These are phyloP conservation scores for Apodemia zela DNA, from an alignment of 2,888 invertebrate species.

Conservation along the genomic window DNA sequence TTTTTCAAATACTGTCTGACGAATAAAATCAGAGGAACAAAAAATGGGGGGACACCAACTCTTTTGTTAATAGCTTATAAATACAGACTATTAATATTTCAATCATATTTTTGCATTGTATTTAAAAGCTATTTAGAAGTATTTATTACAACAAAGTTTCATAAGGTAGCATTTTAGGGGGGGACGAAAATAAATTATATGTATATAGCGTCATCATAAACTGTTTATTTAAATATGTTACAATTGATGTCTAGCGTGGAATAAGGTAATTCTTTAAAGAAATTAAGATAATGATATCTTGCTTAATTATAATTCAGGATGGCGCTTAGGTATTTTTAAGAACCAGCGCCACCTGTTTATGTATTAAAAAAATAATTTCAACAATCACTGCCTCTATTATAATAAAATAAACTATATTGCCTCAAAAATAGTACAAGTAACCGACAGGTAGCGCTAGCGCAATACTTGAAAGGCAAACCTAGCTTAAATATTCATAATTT, in stretches of 20 bases:
- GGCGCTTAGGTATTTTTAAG: slow-evolving; percentile 63
- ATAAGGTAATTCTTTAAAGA: background rate
- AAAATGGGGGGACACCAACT: background rate
- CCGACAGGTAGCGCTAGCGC: slow-evolving; percentile 35
- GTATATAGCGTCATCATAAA: slow-evolving; percentile 65
- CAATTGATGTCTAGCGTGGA: background rate
- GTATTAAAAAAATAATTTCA: slow-evolving; percentile 23
- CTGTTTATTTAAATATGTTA: slow-evolving; percentile 29
- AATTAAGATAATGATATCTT: background rate
- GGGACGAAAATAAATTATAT: background rate
- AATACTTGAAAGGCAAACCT: slow-evolving; percentile 28
- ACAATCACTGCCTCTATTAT: slow-evolving; percentile 69
- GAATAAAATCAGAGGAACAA: background rate
- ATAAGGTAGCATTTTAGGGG: background rate
- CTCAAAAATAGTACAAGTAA: background rate
- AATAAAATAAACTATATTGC: slow-evolving; percentile 26
- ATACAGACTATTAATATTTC: background rate
- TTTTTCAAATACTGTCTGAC: background rate
- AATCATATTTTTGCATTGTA: background rate
- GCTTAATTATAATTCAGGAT: slow-evolving; percentile 54
- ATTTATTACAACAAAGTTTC: background rate
- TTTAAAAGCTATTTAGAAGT: slow-evolving; percentile 3
- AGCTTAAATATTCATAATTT: slow-evolving; percentile 28
- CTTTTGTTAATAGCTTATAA: background rate
- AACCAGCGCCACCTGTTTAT: slow-evolving; percentile 72